A percentile compares a stretch with the other conserved stretches of the same genome.
phyloP scores from a whole-genome alignment of 30 jellyfish, hydroid and myxozoan species.

The Chironex yamaguchii region DNA sequence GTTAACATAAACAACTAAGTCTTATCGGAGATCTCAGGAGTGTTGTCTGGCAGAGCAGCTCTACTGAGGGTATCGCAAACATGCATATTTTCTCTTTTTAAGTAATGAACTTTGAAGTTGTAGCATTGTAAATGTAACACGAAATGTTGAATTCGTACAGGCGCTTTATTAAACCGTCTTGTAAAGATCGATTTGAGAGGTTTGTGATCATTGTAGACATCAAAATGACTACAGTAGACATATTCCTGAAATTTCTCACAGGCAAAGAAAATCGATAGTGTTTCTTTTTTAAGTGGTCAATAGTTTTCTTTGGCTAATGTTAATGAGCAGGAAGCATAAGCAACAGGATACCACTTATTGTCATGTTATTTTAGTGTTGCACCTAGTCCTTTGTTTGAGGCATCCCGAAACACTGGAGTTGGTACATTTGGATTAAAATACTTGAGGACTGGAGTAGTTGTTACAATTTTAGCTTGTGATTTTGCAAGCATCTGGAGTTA shows the following conservation, averaged over 20 bases:
- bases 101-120: background rate
- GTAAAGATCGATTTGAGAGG: conserved; percentile 25
- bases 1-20: background rate
- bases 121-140: conserved; percentile 42
- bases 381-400: conserved; percentile 33
- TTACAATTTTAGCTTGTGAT: background rate
- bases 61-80: conserved; percentile 62
- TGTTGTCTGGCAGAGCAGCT: conserved; percentile 22
- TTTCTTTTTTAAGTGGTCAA: conserved; percentile 6
- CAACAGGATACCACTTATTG: conserved; percentile 35
- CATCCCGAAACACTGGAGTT: conserved; percentile 16
- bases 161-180: conserved; percentile 14
- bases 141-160: conserved; percentile 38
- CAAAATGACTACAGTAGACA: background rate
- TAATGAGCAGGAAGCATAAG: conserved; percentile 35
- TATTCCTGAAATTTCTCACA: conserved; percentile 4
- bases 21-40: conserved; percentile 58
- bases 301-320: conserved; percentile 18
- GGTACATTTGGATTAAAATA: conserved; percentile 48
- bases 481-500: conserved; percentile 14
- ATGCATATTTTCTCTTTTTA: conserved; percentile 1
- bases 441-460: conserved; percentile 41
- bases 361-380: conserved; percentile 41
- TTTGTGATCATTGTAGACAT: conserved; percentile 21
- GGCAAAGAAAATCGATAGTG: conserved; percentile 20